phyloP scores from a whole-genome alignment of 1,140 invertebrate genomes.

The Atta cephalotes region DNA sequence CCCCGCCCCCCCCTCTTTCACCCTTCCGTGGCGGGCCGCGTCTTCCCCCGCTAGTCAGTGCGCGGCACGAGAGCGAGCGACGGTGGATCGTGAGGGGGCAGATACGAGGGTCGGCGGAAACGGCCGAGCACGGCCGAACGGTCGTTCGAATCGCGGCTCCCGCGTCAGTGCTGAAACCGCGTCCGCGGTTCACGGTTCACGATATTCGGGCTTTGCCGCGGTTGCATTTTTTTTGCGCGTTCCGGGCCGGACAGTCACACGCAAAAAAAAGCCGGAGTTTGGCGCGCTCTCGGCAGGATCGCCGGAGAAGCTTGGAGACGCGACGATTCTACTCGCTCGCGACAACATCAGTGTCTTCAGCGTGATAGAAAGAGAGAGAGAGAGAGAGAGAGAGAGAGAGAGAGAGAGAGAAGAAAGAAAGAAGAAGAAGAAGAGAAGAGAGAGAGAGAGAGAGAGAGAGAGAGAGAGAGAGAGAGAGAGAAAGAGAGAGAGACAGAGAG shows the following conservation, averaged over 20 bases:
- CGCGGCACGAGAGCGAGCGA: conserved; percentile 70
- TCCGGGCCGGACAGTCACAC: background rate
- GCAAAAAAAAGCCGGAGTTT: background rate
- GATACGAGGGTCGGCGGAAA: conserved; percentile 76
- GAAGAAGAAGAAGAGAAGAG: background rate
- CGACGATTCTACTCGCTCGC: conserved; percentile 55
- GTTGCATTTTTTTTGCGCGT: conserved; percentile 66
- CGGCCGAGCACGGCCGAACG: conserved; percentile 82
- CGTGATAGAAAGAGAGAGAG: background rate
- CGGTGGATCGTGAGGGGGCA: conserved; percentile 73
- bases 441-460: conserved; percentile 19
- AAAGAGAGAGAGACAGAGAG: no score
- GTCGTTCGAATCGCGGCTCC: conserved; percentile 85
- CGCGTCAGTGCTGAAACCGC: conserved; percentile 86
- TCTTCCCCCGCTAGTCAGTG: conserved; percentile 57
- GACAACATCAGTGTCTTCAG: conserved; percentile 17
- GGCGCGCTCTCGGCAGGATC: background rate
- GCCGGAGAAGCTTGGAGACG: background rate
- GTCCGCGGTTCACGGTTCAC: conserved; percentile 86
- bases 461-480: conserved; percentile 16
- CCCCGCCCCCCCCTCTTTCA: conserved; percentile 17
- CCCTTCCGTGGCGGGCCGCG: conserved; percentile 32
- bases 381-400: conserved; percentile 20
- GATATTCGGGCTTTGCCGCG: conserved; percentile 81
- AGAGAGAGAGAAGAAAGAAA: background rate